Conservation (phyloP, 1,140 invertebrate genomes). For the Lucilia sericata region DNA sequence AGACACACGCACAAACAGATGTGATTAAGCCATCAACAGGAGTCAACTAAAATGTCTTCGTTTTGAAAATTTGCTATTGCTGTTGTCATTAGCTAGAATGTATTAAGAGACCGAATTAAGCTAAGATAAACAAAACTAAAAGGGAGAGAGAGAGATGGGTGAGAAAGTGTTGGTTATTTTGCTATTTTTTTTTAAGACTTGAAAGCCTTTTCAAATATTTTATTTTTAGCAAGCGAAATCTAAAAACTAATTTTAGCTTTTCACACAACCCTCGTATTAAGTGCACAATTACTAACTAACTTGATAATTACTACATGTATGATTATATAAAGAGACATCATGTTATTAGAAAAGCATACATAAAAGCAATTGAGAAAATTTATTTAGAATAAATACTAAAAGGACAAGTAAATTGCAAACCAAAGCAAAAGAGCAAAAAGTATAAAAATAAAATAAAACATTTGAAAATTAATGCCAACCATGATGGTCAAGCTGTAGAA, state of each 20-base stretch:
- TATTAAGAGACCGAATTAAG: neutral
- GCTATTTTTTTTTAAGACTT: too few species aligned
- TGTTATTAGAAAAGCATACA: neutral
- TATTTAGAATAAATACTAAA: neutral
- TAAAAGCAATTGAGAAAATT: neutral
- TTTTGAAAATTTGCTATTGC: neutral
- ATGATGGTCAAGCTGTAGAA: neutral
- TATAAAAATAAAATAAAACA: conserved; percentile 6
- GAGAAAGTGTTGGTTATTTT: neutral
- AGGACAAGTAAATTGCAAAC: neutral
- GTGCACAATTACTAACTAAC: neutral
- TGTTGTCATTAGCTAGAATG: neutral
- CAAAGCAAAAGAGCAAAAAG: neutral
- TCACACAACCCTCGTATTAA: neutral
- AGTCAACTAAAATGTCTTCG: neutral
- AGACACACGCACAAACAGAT: neutral
- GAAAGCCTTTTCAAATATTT: too few species aligned
- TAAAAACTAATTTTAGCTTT: neutral
- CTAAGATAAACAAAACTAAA: neutral
- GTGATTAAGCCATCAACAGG: conserved; percentile 14
- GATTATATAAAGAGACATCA: too few species aligned
- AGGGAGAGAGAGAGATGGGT: neutral
- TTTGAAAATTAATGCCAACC: neutral
- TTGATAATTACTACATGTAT: conserved; percentile 5
- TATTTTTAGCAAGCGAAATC: too few species aligned